A percentile compares a stretch with the other conserved stretches of the same genome.
Evolutionary conservation across 2,797 vertebrate species (phyloP).

Genomic region (Gila robusta): DNA sequence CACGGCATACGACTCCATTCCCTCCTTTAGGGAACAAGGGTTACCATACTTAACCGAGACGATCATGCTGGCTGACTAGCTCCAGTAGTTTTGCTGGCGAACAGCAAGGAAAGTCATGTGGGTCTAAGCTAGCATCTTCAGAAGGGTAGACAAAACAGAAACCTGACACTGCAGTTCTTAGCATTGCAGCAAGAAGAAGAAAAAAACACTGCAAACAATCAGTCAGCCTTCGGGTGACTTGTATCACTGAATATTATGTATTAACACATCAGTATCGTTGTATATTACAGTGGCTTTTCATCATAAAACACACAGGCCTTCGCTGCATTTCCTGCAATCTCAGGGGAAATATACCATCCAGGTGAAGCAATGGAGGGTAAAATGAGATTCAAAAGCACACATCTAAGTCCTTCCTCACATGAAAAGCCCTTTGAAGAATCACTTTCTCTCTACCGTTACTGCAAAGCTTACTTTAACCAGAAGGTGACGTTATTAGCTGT

Average conservation of each 20-base stretch:
- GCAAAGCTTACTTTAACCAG: constrained; percentile 33
- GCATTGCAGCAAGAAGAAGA: constrained; percentile 14
- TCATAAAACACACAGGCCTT: constrained; percentile 27
- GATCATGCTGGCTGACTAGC: not conserved
- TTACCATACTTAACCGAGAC: too few relatives aligned
- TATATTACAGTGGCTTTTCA: constrained; percentile 44
- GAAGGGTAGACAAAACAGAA: constrained; percentile 5
- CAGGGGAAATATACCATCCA: constrained; percentile 30
- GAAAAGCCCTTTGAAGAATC: constrained; percentile 26
- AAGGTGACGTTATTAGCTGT: constrained; percentile 14
- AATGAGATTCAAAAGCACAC: constrained; percentile 25
- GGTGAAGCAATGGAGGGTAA: constrained; percentile 34
- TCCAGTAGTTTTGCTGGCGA: not conserved
- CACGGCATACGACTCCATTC: too few relatives aligned
- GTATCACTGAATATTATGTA: constrained; percentile 54
- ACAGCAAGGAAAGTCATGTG: not conserved
- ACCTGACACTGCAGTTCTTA: constrained; percentile 20
- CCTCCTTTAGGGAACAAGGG: too few relatives aligned
- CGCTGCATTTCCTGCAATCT: constrained; percentile 22
- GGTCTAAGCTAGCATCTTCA: constrained; percentile 5
- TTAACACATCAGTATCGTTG: constrained; percentile 53
- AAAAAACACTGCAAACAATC: constrained; percentile 39
- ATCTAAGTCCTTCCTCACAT: constrained; percentile 1
- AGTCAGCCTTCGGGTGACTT: constrained; percentile 34
- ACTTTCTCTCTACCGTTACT: not conserved